A percentile compares a stretch with the other conserved stretches of the same genome.
phyloP scores from a whole-genome alignment of 2,797 vertebrate genomes.

The Siniperca scherzeri region DNA sequence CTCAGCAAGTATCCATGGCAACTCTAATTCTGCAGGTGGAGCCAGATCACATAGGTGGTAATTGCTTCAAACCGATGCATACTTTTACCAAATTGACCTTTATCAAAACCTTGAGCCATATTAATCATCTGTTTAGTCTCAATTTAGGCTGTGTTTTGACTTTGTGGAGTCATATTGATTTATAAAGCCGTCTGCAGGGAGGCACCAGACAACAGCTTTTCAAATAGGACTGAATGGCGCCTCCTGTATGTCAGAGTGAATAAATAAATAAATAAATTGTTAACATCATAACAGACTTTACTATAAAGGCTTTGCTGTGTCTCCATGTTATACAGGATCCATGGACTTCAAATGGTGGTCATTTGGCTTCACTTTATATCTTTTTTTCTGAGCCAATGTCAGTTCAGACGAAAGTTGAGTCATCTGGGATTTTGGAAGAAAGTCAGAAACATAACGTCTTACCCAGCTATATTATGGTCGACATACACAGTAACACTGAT shows the following conservation, averaged over 20 bases:
- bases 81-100: constrained; percentile 89
- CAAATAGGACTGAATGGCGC: constrained; percentile 67
- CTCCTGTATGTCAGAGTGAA: constrained; percentile 53
- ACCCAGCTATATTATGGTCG: neutral
- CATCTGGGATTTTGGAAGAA: constrained; percentile 7
- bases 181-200: constrained; percentile 72
- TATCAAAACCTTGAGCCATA: constrained; percentile 84
- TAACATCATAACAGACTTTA: constrained; percentile 50
- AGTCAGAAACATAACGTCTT: neutral
- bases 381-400: constrained; percentile 28
- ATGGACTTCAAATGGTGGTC: constrained; percentile 28
- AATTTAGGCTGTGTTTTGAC: constrained; percentile 72
- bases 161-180: constrained; percentile 80
- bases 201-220: constrained; percentile 75
- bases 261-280: constrained; percentile 51
- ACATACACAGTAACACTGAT: neutral
- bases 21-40: constrained; percentile 82
- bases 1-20: constrained; percentile 83
- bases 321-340: constrained; percentile 31
- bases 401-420: constrained; percentile 28
- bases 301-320: constrained; percentile 52
- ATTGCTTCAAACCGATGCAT: constrained; percentile 87
- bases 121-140: constrained; percentile 86
- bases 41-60: constrained; percentile 76
- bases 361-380: constrained; percentile 43